These are phyloP conservation scores for Pogonognathellus flavescens DNA, from an alignment of 1,140 invertebrate genomes.

Conservation along the genomic window DNA sequence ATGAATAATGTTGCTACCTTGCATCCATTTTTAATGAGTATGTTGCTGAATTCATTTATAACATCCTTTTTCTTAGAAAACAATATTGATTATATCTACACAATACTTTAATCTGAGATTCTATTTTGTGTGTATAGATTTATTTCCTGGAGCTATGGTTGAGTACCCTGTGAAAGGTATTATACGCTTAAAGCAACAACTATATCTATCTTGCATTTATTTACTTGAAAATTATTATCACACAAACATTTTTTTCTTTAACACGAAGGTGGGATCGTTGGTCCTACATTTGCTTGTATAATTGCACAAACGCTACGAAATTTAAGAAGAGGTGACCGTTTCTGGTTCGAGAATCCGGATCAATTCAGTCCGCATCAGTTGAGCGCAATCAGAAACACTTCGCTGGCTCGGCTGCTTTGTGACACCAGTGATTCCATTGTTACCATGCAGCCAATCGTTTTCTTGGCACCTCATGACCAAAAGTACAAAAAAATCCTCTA, in stretches of 20 bases:
- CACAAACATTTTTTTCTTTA: not conserved
- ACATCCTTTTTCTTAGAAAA: no score
- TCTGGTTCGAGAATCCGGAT: slow-evolving; percentile 82
- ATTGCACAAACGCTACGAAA: slow-evolving; percentile 94
- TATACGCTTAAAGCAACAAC: not conserved
- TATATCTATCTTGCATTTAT: no score
- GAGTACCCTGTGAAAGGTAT: slow-evolving; percentile 82
- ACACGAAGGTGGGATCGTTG: slow-evolving; percentile 81
- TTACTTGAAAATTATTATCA: no score
- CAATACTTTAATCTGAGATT: not conserved
- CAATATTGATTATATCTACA: not conserved
- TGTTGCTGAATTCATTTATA: not conserved
- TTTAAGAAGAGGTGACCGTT: slow-evolving; percentile 76
- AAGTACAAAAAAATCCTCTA: slow-evolving; percentile 53
- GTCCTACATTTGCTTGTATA: slow-evolving; percentile 96
- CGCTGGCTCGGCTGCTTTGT: slow-evolving; percentile 78
- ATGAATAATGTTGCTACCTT: not conserved
- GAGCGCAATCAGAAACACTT: slow-evolving; percentile 76
- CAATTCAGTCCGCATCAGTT: slow-evolving; percentile 80
- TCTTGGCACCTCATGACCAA: slow-evolving; percentile 66
- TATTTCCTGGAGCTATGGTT: slow-evolving; percentile 79
- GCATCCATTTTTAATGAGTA: not conserved
- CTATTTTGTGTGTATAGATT: slow-evolving; percentile 70
- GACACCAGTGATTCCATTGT: slow-evolving; percentile 77
- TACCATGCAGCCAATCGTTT: slow-evolving; percentile 69